These are phyloP conservation scores for Scomber japonicus DNA, from an alignment of 2,113 vertebrate genomes.

Conservation along the genomic window DNA sequence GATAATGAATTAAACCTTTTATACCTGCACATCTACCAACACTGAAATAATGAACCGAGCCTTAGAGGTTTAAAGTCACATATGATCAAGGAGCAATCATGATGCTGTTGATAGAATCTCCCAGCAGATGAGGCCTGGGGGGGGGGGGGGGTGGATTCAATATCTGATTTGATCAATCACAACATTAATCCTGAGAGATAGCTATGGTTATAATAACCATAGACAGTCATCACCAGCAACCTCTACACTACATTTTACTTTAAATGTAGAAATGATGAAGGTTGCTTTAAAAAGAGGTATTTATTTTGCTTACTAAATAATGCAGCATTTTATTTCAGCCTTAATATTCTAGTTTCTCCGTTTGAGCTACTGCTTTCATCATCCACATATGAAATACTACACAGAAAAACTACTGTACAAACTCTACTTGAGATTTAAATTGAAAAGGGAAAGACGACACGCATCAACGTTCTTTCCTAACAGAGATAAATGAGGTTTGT, in stretches of 20 bases:
- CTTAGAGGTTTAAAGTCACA: not conserved
- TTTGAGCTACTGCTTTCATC: too few relatives aligned
- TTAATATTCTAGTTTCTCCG: too few relatives aligned
- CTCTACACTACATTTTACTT: not conserved
- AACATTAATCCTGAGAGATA: slow-evolving; percentile 23
- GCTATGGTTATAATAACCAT: not conserved
- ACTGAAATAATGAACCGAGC: not conserved
- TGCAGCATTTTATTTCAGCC: not conserved
- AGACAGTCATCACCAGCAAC: slow-evolving; percentile 6
- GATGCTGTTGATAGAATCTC: not conserved
- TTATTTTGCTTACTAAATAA: not conserved
- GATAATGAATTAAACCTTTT: not conserved
- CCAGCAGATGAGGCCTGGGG: not conserved
- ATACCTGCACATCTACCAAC: too few relatives aligned
- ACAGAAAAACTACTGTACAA: too few relatives aligned
- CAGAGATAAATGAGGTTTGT: not conserved
- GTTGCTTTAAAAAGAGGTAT: not conserved
- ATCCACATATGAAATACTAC: too few relatives aligned
- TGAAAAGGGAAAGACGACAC: too few relatives aligned
- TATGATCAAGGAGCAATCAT: slow-evolving; percentile 25
- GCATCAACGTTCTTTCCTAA: not conserved
- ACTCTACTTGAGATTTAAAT: not conserved
- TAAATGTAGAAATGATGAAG: not conserved
- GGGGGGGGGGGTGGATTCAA: not conserved
- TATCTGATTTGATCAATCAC: slow-evolving; percentile 48